Percentiles rank a stretch among this genome's conserved stretches.
These are phyloP conservation scores for Microcebus jonahi DNA, from an alignment of 2,113 vertebrate genomes.

Conservation along the genomic window DNA sequence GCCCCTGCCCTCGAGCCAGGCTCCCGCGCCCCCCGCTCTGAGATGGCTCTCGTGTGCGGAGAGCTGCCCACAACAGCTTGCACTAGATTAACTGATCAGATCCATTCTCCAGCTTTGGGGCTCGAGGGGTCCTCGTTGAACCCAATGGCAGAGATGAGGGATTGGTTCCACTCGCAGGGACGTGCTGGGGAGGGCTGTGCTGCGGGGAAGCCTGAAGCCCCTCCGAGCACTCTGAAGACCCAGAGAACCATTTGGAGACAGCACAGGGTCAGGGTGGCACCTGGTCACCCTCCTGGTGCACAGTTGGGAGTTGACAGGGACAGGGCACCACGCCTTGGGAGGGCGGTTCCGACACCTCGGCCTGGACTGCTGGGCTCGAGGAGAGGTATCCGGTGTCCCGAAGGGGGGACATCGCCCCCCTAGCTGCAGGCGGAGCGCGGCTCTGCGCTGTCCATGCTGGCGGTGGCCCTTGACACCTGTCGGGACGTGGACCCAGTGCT, in stretches of 20 bases:
- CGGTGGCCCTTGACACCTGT: too few relatives aligned
- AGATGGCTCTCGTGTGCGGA: background rate
- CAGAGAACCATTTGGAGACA: background rate
- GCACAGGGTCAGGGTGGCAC: accelerated
- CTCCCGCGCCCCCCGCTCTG: accelerated
- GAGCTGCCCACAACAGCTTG: accelerated
- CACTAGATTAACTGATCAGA: accelerated
- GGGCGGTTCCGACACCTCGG: accelerated
- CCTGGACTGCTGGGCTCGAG: accelerated
- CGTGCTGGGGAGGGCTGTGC: background rate
- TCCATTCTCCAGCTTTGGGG: accelerated
- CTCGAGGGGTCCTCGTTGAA: background rate
- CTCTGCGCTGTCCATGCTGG: background rate
- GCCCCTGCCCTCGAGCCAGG: background rate
- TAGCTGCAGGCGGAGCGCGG: accelerated
- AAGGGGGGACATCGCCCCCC: accelerated
- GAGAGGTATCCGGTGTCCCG: accelerated
- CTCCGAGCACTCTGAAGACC: background rate
- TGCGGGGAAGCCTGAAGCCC: accelerated
- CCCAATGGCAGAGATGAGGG: accelerated
- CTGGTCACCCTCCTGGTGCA: accelerated
- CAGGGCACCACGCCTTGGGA: background rate
- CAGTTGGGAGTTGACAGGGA: accelerated
- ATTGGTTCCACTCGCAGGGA: background rate
- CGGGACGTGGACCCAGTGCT: background rate